Base-by-base conservation (phyloP, 1,140 invertebrate genomes). In the Lordiphosa stackelbergi region DNA sequence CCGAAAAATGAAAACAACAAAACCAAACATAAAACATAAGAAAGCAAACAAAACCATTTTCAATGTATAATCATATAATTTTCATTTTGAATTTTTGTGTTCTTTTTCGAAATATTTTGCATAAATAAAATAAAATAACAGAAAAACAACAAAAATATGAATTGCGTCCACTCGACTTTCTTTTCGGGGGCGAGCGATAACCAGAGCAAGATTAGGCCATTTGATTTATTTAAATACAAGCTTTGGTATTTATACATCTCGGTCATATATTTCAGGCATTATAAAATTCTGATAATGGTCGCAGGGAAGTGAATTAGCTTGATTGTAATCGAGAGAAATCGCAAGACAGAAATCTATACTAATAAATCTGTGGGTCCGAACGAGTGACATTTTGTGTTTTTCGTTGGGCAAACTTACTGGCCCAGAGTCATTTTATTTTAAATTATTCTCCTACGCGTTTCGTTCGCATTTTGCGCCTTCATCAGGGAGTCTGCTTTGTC, bases 31-130 rank as follows among this genome's bases (percentile, higher is more conserved):
- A 79, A 70, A 79, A 85, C 66, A 53, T 78, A 85, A 79, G 78
- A 66, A 60, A 72, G 60, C 49, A 60, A 57, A 57, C 38, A 48
- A 55, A 66, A 83, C 68, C 65, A 83, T 77, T 81, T 83, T 81
- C 72, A 83, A 83, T 81, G 77, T 83, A 77, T 83, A 83, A 83
- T 84, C 77, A 83, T 81, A 79, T 83, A 61, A 83, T 83, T 83
- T 46, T 83, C 52, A 72, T 75, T 83, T 73, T 69, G 36, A 83
- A 78, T 84, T 81, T 77, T 84, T 86, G 62, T 85, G 84, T 86
- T 85, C 59, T 83, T 84, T 85, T 86, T 86, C 78, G 78, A 86
- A 86, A 86, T 86, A 85, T 86, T 86, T 86, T 85, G 84, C 84
- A 85, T 85, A 86, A 86, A 86, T 86, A 86, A 85, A 83, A 77